Conservation (phyloP, 1,140 invertebrate genomes). For the Calliphora vicina region DNA sequence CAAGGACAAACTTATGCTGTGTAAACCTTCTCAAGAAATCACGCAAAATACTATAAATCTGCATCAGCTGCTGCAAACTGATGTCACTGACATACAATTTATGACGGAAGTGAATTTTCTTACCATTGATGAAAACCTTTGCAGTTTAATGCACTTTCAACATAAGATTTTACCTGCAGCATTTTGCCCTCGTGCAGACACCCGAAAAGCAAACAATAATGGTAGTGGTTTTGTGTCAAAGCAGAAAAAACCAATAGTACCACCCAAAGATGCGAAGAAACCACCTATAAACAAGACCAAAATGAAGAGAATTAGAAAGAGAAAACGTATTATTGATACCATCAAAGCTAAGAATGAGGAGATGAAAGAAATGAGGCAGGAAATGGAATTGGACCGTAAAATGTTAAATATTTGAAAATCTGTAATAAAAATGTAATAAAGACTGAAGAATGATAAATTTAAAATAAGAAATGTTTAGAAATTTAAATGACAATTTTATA, state of each 20-base stretch:
- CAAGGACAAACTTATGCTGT: slow-evolving; percentile 50
- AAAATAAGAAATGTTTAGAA: too few relatives aligned
- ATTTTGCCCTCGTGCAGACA: slow-evolving; percentile 40
- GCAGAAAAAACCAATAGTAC: background rate
- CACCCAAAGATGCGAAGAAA: background rate
- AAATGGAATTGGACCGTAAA: background rate
- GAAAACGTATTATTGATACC: background rate
- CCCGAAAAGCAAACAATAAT: slow-evolving; percentile 31
- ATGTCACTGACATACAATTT: slow-evolving; percentile 45
- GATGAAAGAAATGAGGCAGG: background rate
- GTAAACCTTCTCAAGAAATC: slow-evolving; percentile 41
- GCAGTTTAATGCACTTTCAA: slow-evolving; percentile 47
- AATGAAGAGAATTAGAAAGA: background rate
- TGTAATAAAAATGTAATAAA: background rate
- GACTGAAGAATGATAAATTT: background rate
- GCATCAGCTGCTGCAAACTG: slow-evolving; percentile 39
- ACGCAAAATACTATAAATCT: slow-evolving; percentile 43
- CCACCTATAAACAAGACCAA: background rate
- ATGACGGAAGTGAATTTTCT: slow-evolving; percentile 45
- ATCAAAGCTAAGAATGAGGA: background rate
- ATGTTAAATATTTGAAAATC: background rate
- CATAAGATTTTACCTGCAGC: slow-evolving; percentile 47
- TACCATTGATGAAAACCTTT: slow-evolving; percentile 46
- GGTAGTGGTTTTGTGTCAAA: background rate
- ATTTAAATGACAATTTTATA: too few relatives aligned